Evolutionary conservation across 2,797 vertebrate genomes (phyloP).

Genomic region (Enteromius thamalakanensis): DNA sequence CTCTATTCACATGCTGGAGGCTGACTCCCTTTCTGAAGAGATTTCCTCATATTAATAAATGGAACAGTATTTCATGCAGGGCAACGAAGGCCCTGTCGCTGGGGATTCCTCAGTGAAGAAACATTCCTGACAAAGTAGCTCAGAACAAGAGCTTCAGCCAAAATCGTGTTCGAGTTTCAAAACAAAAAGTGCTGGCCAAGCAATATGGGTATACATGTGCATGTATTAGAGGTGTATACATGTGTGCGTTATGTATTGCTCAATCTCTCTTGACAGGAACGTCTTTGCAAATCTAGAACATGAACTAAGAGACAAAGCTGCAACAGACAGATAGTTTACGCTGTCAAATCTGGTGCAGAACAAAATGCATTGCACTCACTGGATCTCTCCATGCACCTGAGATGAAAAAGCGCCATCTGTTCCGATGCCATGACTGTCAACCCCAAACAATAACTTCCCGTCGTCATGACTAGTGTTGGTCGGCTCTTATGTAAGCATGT

Average conservation of each 20-base stretch:
- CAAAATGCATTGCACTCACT: neutral
- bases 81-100: slow-evolving; percentile 51
- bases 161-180: slow-evolving; percentile 59
- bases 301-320: slow-evolving; percentile 24
- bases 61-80: slow-evolving; percentile 60
- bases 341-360: slow-evolving; percentile 7
- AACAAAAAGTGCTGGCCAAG: slow-evolving; percentile 63
- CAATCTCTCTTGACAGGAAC: slow-evolving; percentile 44
- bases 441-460: slow-evolving; percentile 36
- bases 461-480: slow-evolving; percentile 32
- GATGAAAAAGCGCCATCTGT: slow-evolving; percentile 30
- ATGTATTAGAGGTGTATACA: slow-evolving; percentile 27
- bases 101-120: slow-evolving; percentile 56
- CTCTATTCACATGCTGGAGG: slow-evolving; percentile 40
- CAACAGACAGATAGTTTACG: neutral
- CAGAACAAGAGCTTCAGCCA: slow-evolving; percentile 55
- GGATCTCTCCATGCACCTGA: slow-evolving; percentile 12
- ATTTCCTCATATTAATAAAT: slow-evolving; percentile 61
- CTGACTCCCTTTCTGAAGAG: slow-evolving; percentile 43
- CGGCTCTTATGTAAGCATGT: slow-evolving; percentile 49
- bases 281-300: slow-evolving; percentile 23
- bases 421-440: slow-evolving; percentile 12
- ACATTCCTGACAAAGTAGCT: slow-evolving; percentile 62
- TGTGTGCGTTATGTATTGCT: slow-evolving; percentile 44
- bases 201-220: slow-evolving; percentile 44